Evolutionary conservation across 2,888 invertebrate species (phyloP).

Genomic region (Chymomyza procnemis): DNA sequence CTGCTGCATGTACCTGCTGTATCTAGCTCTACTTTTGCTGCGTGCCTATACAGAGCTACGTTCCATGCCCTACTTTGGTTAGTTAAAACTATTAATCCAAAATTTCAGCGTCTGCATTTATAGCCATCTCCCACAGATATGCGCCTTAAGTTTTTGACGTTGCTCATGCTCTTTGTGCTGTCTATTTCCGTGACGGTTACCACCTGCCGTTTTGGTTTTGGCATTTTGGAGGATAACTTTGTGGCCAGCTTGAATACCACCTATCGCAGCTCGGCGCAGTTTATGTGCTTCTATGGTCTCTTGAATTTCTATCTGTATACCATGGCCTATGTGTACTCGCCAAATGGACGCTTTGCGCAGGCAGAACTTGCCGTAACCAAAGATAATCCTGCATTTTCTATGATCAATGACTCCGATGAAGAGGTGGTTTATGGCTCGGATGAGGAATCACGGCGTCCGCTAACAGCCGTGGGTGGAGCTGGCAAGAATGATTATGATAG

Average conservation of each 20-base stretch:
- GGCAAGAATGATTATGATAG: constrained; percentile 84
- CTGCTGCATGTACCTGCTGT: constrained; percentile 90
- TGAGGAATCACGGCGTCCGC: constrained; percentile 89
- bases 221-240: constrained; percentile 95
- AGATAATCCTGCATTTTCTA: constrained; percentile 98
- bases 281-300: constrained; percentile 96
- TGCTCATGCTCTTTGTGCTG: constrained; percentile 89
- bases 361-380: constrained; percentile 94
- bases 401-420: constrained; percentile 98
- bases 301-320: constrained; percentile 95
- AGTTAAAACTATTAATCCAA: constrained; percentile 75
- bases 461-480: constrained; percentile 83
- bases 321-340: constrained; percentile 96
- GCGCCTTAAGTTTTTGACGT: constrained; percentile 92
- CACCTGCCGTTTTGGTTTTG: constrained; percentile 90
- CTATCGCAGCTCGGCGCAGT: constrained; percentile 94
- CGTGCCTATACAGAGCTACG: constrained; percentile 95
- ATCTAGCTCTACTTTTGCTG: constrained; percentile 89
- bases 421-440: constrained; percentile 96
- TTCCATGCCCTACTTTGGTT: constrained; percentile 98
- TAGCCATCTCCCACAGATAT: constrained; percentile 85
- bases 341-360: constrained; percentile 88
- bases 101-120: too few relatives aligned
- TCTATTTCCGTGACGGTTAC: constrained; percentile 87
- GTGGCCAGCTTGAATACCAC: constrained; percentile 91